Base-by-base conservation (phyloP, 2,888 invertebrate species). In the Nyleta sp. region DNA sequence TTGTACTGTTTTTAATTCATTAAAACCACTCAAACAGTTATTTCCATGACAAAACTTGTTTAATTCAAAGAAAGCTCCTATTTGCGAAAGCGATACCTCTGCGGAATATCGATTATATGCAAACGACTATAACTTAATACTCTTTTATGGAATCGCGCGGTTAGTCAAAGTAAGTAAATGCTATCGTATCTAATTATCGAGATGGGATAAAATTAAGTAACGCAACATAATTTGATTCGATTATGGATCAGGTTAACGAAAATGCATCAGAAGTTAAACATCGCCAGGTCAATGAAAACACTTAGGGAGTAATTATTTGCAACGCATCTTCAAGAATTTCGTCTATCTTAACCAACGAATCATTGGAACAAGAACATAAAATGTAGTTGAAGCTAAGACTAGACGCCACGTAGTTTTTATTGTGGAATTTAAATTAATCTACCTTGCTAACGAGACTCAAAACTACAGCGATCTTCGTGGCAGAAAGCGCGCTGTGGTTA, bases 101-200 rank as follows among this genome's bases (percentile, higher is more conserved):
- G 42, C 50, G 20, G 78, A 70, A 78, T 78, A 78, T 78, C 74
- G 78, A 78, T 78, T 65, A 42, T 71, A 78, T 74, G 78, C 74
- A 78, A 70, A 74, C 60, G 53, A 71, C 65, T 48, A 65, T 71
- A 71, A 71, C 70, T 70, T 73, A 57, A 70, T 73, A 70, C 70
- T 52, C 70, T 70, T 73, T 64, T 62, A 70, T 60, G 35, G 57
- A 65, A 75, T 65, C 55, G 65, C 42, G 38, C 67, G 60, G 70
- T 53, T 57, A 71, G 65, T 55, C 60, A 15, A 59, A 52, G 68
- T 64, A 59, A 57, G 46, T 62, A 59, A 74, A 70, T 59, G 46
- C 64, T 64, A 53, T 74, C 65, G 44, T 11, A 60, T 78, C 40
- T 50, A 62, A 70, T 73, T 68, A 73, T 50, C 52, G 33, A 22